phyloP scores from a whole-genome alignment of 92 coral and sea anemone genomes.

The Micromussa lordhowensis region DNA sequence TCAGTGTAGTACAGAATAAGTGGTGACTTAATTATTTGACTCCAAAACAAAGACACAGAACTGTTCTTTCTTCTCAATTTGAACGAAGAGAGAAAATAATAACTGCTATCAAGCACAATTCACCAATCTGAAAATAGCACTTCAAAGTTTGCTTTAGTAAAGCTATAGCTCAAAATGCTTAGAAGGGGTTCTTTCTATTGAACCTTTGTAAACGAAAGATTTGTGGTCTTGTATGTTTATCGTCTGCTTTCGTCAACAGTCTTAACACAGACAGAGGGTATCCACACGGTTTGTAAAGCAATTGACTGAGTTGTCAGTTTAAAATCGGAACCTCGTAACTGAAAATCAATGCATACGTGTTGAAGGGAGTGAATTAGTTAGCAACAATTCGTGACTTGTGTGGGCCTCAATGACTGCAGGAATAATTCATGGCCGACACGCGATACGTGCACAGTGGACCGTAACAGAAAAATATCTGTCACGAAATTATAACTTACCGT shows the following conservation, averaged over 20 bases:
- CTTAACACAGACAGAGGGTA: neutral
- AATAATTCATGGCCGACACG: neutral
- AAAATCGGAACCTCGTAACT: neutral
- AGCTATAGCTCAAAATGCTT: neutral
- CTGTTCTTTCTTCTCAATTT: neutral
- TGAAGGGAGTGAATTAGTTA: neutral
- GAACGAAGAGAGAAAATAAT: neutral
- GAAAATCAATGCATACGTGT: neutral
- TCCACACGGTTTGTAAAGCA: neutral
- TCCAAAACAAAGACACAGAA: neutral
- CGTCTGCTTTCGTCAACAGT: neutral
- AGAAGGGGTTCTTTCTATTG: neutral
- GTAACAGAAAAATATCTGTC: constrained; percentile 5
- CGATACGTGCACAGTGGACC: neutral
- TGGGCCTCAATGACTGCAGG: neutral
- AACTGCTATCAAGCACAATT: no score
- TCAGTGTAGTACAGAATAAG: no score
- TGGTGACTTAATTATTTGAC: neutral
- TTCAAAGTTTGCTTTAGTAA: neutral
- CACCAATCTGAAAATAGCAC: neutral
- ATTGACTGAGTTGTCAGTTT: neutral
- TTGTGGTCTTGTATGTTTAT: neutral
- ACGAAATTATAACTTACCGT: constrained; percentile 5
- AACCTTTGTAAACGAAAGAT: neutral
- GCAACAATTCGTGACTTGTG: neutral